phyloP scores from a whole-genome alignment of 2,797 vertebrate species.

The Poeciliopsis paucimaculata region DNA sequence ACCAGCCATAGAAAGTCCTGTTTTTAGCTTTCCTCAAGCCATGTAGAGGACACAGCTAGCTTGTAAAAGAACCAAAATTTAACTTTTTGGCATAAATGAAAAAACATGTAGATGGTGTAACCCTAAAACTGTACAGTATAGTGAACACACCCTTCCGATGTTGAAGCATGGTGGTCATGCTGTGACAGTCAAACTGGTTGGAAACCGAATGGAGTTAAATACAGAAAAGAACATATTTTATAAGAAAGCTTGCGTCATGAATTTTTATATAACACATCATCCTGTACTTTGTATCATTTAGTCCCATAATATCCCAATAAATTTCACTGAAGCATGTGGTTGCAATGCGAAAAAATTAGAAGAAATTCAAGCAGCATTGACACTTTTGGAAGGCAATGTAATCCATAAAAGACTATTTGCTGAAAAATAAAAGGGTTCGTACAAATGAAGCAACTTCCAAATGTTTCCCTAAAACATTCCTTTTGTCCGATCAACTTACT shows the following conservation, averaged over 20 bases:
- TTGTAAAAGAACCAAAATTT: neutral
- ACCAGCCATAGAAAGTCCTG: neutral
- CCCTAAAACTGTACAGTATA: neutral
- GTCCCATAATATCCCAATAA: neutral
- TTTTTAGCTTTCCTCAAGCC: neutral
- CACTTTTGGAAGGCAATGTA: neutral
- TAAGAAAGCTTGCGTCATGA: neutral
- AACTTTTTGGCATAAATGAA: neutral
- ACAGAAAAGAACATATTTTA: neutral
- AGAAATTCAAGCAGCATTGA: neutral
- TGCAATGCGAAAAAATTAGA: neutral
- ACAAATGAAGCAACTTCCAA: slow-evolving; percentile 14
- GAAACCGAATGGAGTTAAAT: neutral
- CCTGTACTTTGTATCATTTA: neutral
- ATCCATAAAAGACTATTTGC: neutral
- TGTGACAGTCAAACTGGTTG: neutral
- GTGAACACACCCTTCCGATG: neutral
- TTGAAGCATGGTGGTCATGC: neutral
- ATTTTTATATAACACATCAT: neutral
- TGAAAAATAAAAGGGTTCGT: neutral
- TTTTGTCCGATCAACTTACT: slow-evolving; percentile 10
- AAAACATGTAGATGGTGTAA: neutral
- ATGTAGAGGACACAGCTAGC: neutral
- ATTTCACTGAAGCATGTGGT: neutral
- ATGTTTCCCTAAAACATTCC: slow-evolving; percentile 20